phyloP scores from a whole-genome alignment of 2,113 vertebrate genomes.

The Pycnonotus jocosus region DNA sequence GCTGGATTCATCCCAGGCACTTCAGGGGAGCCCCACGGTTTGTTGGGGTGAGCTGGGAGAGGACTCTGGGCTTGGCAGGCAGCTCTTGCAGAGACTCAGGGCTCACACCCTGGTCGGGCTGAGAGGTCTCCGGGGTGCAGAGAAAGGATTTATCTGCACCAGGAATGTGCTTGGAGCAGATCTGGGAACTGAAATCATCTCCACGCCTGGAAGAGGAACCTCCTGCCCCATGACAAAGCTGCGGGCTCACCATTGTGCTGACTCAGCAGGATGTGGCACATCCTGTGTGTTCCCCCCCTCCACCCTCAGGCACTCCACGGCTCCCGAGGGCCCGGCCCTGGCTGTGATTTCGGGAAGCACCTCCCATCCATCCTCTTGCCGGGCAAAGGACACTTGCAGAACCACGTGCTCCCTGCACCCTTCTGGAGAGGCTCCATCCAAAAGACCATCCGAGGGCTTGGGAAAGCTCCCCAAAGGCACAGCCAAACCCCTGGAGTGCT shows the following conservation, averaged over 20 bases:
- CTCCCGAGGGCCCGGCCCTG: not conserved
- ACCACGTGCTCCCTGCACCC: accelerated
- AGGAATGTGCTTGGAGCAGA: accelerated
- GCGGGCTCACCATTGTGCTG: accelerated
- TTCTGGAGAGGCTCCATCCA: not conserved
- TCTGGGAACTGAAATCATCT: not conserved
- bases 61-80: not conserved
- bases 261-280: not conserved
- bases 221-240: not conserved
- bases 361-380: not conserved
- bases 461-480: not conserved
- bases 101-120: not conserved
- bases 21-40: accelerated
- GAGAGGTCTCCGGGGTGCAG: not conserved
- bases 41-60: not conserved
- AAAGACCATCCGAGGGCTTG: accelerated
- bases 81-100: accelerated
- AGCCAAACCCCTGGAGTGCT: not conserved
- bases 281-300: not conserved
- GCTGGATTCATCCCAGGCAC: accelerated
- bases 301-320: accelerated
- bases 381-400: not conserved
- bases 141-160: not conserved
- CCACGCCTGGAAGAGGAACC: not conserved
- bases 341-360: accelerated